These are phyloP conservation scores for Paracentrotus lividus DNA, from an alignment of 53 echinoderm and acorn worm species.

Conservation along the genomic window DNA sequence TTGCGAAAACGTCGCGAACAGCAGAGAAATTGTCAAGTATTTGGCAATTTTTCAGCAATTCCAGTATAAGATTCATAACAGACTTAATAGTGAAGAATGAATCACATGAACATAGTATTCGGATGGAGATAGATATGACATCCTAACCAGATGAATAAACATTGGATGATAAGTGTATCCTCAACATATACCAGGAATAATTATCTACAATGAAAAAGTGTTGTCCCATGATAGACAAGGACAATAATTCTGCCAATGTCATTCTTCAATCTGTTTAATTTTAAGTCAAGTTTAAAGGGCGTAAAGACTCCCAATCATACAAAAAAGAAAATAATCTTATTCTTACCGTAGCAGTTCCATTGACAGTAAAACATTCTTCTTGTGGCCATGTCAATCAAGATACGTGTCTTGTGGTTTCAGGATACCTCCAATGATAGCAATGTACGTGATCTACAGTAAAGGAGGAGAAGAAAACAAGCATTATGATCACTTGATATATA, in stretches of 20 bases:
- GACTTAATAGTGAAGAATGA: too few relatives aligned
- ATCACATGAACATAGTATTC: neutral
- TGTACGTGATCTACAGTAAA: constrained; percentile 90
- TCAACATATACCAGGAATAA: constrained; percentile 92
- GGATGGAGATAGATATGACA: neutral
- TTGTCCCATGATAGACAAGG: too few relatives aligned
- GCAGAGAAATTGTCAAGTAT: too few relatives aligned
- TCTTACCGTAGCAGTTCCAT: constrained; percentile 95
- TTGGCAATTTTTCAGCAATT: too few relatives aligned
- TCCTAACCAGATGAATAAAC: constrained; percentile 77
- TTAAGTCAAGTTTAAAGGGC: too few relatives aligned
- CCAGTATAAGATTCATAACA: too few relatives aligned
- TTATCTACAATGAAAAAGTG: too few relatives aligned
- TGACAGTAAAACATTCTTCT: constrained; percentile 94
- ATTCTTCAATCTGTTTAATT: too few relatives aligned
- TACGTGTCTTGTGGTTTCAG: constrained; percentile 95
- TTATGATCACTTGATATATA: neutral
- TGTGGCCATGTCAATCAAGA: constrained; percentile 81
- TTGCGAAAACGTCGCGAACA: too few relatives aligned
- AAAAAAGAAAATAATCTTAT: too few relatives aligned
- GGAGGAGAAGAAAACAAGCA: neutral
- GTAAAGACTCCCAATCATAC: too few relatives aligned
- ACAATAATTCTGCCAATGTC: too few relatives aligned
- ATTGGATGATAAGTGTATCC: constrained; percentile 92
- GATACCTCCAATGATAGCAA: constrained; percentile 96